Evolutionary conservation across 1,140 invertebrate species (phyloP), one percentile per base, ranked within the genome.

Genomic region (Scaptomyza graminum): DNA sequence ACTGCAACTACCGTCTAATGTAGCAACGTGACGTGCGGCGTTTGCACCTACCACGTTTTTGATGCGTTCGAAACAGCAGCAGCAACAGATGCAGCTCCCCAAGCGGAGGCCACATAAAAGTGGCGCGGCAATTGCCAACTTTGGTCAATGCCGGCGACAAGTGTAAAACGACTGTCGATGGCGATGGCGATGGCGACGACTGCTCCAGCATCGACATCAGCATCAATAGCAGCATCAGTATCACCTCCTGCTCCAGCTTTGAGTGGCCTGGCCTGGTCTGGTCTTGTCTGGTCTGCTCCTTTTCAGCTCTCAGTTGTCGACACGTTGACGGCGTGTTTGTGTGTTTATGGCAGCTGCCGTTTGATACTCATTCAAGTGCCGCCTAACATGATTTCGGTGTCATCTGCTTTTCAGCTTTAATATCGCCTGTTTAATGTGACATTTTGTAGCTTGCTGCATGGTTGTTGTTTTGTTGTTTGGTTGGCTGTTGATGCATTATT

Each of bases 321-420:
- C 67, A 47, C 39, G 50, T 70, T 74, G 77, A 85, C 78, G 69
- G 78, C 69, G 79, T 75, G 78, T 52, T 77, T 87, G 82, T 88
- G 83, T 88, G 83, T 89, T 88, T 88, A 88, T 88, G 83, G 83
- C 83, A 88, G 83, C 83, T 88, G 83, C 83, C 83, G 83, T 88
- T 88, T 88, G 83, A 88, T 88, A 89, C 79, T 88, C 83, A 88
- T 88, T 88, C 83, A 88, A 88, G 83, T 88, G 83, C 83, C 83
- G 83, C 83, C 83, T 79, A 88, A 88, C 83, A 88, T 88, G 83
- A 88, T 88, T 88, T 88, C 79, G 83, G 83, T 88, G 83, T 88
- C 83, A 88, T 88, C 83, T 88, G 84, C 83, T 88, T 88, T 88
- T 88, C 83, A 88, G 83, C 83, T 88, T 88, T 77, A 88, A 88